Evolutionary conservation across 2,888 invertebrate species (phyloP).

Genomic region (Eueremaeus valkanovi): DNA sequence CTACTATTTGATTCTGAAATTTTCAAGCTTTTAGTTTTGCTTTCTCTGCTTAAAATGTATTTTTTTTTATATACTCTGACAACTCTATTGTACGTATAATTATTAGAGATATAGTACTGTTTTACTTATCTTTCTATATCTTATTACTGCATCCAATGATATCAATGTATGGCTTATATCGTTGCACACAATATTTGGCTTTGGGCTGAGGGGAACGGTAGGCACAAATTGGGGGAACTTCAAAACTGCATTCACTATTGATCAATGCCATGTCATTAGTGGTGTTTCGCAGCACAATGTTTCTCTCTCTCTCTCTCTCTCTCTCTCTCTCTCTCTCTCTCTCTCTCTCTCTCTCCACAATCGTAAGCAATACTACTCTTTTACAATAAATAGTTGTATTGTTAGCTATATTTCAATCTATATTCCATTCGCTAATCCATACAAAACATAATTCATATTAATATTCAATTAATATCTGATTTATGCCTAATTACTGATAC

Average conservation of each 20-base stretch:
- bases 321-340: too few relatives aligned
- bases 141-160: not conserved
- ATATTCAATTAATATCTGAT: too few relatives aligned
- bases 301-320: too few relatives aligned
- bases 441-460: too few relatives aligned
- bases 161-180: not conserved
- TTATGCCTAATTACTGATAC: too few relatives aligned
- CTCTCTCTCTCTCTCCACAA: not conserved
- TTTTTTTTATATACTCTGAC: not conserved
- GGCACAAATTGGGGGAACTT: not conserved
- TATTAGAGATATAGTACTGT: not conserved
- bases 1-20: too few relatives aligned
- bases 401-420: not conserved
- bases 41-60: not conserved
- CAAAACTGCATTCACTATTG: not conserved
- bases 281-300: constrained; percentile 6
- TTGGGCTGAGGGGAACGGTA: not conserved
- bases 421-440: too few relatives aligned
- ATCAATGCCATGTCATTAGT: constrained; percentile 16
- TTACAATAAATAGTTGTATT: not conserved
- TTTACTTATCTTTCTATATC: constrained; percentile 12
- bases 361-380: constrained; percentile 6
- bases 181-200: constrained; percentile 4
- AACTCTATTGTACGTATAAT: not conserved
- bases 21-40: too few relatives aligned